Base-by-base conservation (phyloP, 2,888 invertebrate genomes). In the Alloscopus bannaensis region DNA sequence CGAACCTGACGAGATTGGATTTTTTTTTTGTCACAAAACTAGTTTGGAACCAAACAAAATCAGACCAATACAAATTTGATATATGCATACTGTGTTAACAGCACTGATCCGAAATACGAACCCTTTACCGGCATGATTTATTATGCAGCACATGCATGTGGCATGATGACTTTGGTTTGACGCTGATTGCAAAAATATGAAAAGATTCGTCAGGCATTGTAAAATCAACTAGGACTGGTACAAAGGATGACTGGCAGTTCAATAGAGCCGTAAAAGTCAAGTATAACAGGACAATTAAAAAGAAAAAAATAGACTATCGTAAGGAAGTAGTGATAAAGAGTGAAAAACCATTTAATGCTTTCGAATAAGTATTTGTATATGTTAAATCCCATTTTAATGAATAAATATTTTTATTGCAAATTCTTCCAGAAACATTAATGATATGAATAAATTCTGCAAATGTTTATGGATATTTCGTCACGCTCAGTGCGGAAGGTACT, bases 81-180 rank as follows among this genome's bases (percentile, higher is more conserved):
- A 47, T 47, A 47, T 47, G 4, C 6, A 47, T 13, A 18, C 4
- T n/a, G 47, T n/a, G 11, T 3, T 47, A 47, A 13, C 11, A n/a
- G 47, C 11, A 24, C 31, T 6, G 24, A 26, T 13, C 64, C 18
- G 26, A n/a, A 36, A 20, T 55, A 64, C 18, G 40, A 64, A 31
- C 24, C 24, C 24, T 36, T 71, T n/a, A 60, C 31, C 50, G 22
- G 66, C 26, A 18, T 24, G 11, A 55, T 62, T 28, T 69, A 52
- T 29, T 11, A 18, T 2, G 62, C 62, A 24, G 76, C 68, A 50
- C 18, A n/a, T 0, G 1, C 4, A 13, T 31, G 29, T 22, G 42
- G 28, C 13, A 64, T 69, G 69, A 2, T 69, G 72, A 36, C 60
- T 29, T 3, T 79, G 79, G 79, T 79, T 42, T 31, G 72, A 79